Percentiles rank a stretch among this genome's conserved stretches.
phyloP scores from a whole-genome alignment of 2,888 invertebrate species.

The Nineta flava region DNA sequence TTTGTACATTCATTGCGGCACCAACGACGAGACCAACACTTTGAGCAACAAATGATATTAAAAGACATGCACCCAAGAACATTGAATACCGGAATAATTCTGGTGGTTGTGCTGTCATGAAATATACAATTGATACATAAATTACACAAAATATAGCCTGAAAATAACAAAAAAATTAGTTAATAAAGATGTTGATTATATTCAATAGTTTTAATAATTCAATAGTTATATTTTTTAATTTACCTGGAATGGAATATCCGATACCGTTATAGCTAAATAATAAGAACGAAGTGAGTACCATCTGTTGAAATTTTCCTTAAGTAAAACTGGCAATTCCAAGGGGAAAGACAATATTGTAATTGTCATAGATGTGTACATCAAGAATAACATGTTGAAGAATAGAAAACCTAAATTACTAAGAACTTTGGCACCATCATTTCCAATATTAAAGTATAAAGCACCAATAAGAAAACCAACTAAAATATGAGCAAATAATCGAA shows the following conservation, averaged over 20 bases:
- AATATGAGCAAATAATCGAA: slow-evolving; percentile 85
- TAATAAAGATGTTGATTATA: not conserved
- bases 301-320: slow-evolving; percentile 90
- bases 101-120: slow-evolving; percentile 84
- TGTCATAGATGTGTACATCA: slow-evolving; percentile 99
- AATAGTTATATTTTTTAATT: slow-evolving; percentile 12
- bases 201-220: not conserved
- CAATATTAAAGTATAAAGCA: slow-evolving; percentile 87
- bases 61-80: slow-evolving; percentile 74
- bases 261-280: slow-evolving; percentile 88
- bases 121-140: slow-evolving; percentile 85
- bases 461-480: slow-evolving; percentile 89
- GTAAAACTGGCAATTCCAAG: slow-evolving; percentile 84
- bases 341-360: slow-evolving; percentile 97
- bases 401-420: slow-evolving; percentile 91
- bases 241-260: slow-evolving; percentile 97
- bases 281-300: slow-evolving; percentile 94
- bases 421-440: slow-evolving; percentile 90
- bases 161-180: slow-evolving; percentile 18
- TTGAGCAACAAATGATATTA: slow-evolving; percentile 90
- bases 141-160: slow-evolving; percentile 87
- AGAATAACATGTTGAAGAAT: slow-evolving; percentile 96
- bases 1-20: slow-evolving; percentile 90
- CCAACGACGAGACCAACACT: slow-evolving; percentile 90
- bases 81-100: slow-evolving; percentile 69